Base-by-base conservation (phyloP, 2,113 vertebrate genomes). In the Empidonax alnorum region DNA sequence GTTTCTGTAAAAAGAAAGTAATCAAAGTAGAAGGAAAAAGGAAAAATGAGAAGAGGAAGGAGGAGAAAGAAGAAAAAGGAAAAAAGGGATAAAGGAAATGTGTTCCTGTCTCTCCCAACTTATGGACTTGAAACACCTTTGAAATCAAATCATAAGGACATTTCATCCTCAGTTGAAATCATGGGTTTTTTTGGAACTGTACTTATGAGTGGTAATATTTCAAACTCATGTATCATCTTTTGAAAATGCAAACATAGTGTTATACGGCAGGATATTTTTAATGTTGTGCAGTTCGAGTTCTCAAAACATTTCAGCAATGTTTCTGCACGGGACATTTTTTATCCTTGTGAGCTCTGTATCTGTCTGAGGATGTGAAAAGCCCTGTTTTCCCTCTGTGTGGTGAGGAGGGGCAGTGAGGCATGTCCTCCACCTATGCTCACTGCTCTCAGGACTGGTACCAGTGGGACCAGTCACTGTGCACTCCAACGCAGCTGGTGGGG, bases 401-500 rank as follows among this genome's bases (percentile, higher is more conserved):
- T 0, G 0, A 47, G 66, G 19, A 65, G 9, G 41, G 53, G 28
- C 59, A 17, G 24, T 1, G 19, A 41, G 73, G n/a, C 30, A 8
- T 1, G 2, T 44, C 13, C 19, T 21, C 9, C 15, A 1, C 7
- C 30, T 5, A 0, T 1, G 4, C 10, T 22, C 1, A 2, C 24
- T 3, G 6, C 5, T 69, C 2, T 19, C 39, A 4, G 41, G 1
- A 4, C 52, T 1, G 46, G 41, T 2, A 8, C 5, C 55, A 10
- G 56, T 2, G 22, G 62, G 35, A 61, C 3, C 81, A 17, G 33
- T 19, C 2, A 1, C 46, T 6, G 16, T 2, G 37, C 4, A 3
- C n/a, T 3, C 4, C 0, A 1, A 3, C 1, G 10, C 17, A 14
- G 46, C 68, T 15, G 66, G 4, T 4, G 42, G 3, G 15, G 24